A percentile compares a stretch with the other conserved stretches of the same genome.
Evolutionary conservation across 2,113 vertebrate species (phyloP).

Genomic region (Misgurnus mizolepis): DNA sequence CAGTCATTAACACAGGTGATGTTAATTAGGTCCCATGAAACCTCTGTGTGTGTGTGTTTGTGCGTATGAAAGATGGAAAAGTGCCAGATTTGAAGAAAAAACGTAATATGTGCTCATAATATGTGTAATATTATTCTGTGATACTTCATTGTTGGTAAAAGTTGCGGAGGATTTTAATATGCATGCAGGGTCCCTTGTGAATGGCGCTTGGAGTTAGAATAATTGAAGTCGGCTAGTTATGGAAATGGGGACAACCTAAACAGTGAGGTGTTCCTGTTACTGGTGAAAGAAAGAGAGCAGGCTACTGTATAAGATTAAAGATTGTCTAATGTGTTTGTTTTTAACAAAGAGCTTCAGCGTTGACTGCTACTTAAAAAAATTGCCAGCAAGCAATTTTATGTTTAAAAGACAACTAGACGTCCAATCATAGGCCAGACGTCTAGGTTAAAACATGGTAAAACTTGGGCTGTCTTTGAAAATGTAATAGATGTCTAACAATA

Average conservation of each 20-base stretch:
- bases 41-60: constrained; percentile 43
- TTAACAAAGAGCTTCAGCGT: constrained; percentile 8
- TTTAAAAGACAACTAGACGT: too few relatives aligned
- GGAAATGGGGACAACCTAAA: constrained; percentile 70
- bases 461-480: too few relatives aligned
- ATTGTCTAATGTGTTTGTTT: constrained; percentile 49
- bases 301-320: constrained; percentile 33
- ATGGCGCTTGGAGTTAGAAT: constrained; percentile 73
- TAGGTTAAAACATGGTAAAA: too few relatives aligned
- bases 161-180: constrained; percentile 78
- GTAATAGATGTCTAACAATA: too few relatives aligned
- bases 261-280: constrained; percentile 43
- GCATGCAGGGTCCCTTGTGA: constrained; percentile 77
- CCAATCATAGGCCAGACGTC: too few relatives aligned
- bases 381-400: too few relatives aligned
- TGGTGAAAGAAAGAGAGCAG: constrained; percentile 18
- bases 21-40: constrained; percentile 92
- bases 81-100: constrained; percentile 77
- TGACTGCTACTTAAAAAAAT: background rate
- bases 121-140: constrained; percentile 45
- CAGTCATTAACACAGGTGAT: constrained; percentile 94
- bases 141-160: constrained; percentile 56
- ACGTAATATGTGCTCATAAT: background rate
- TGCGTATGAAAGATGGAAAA: constrained; percentile 35
- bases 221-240: constrained; percentile 82